These are phyloP conservation scores for Aphyosemion australe DNA, from an alignment of 2,113 vertebrate species.

Conservation along the genomic window DNA sequence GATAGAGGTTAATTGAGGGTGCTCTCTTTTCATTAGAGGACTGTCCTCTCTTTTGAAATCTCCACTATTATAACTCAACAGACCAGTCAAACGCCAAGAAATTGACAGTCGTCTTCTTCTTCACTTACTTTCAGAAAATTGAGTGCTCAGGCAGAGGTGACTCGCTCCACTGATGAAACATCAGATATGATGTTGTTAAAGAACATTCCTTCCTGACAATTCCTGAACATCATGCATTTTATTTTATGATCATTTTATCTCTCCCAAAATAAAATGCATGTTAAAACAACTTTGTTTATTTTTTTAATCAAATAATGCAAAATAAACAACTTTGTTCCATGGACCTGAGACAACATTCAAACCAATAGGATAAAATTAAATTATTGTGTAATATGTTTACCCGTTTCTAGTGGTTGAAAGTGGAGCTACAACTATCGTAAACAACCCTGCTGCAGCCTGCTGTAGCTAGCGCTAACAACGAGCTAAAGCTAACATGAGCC, in stretches of 20 bases:
- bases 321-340: too few species aligned
- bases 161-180: not conserved
- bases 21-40: constrained; percentile 20
- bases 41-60: constrained; percentile 10
- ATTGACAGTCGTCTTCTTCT: constrained; percentile 14
- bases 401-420: too few species aligned
- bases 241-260: too few species aligned
- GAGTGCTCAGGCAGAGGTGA: not conserved
- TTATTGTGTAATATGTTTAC: too few species aligned
- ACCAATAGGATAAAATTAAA: not conserved
- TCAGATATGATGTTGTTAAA: not conserved
- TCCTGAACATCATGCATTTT: not conserved
- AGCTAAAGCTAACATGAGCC: too few species aligned
- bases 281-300: too few species aligned
- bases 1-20: constrained; percentile 17
- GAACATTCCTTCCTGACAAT: too few species aligned
- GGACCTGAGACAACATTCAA: not conserved
- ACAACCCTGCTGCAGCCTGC: too few species aligned
- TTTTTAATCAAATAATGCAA: too few species aligned
- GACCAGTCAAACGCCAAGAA: constrained; percentile 20
- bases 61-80: constrained; percentile 14
- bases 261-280: too few species aligned
- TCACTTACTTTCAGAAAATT: constrained; percentile 27
- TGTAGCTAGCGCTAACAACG: too few species aligned
- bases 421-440: too few species aligned